These are phyloP conservation scores for Chaetodon trifasciatus DNA, from an alignment of 2,797 vertebrate genomes.

Conservation along the genomic window DNA sequence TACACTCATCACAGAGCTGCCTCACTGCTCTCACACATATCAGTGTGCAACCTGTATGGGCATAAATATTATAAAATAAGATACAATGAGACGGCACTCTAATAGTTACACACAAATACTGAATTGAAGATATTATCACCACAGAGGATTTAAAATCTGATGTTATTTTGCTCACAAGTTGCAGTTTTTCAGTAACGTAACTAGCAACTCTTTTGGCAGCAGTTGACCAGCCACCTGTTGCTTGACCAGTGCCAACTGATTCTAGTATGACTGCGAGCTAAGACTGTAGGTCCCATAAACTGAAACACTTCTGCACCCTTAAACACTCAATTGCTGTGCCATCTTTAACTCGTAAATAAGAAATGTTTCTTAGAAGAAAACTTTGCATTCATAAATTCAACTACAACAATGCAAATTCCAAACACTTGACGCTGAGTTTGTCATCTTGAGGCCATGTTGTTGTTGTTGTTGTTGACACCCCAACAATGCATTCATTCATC, in stretches of 20 bases:
- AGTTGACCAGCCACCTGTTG: constrained; percentile 58
- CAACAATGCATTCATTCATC: background rate
- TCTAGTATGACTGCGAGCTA: constrained; percentile 43
- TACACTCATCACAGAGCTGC: background rate
- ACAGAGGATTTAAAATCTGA: background rate
- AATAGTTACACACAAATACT: background rate
- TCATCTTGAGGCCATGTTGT: background rate
- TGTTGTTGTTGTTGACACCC: background rate
- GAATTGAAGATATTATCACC: background rate
- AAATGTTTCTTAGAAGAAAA: background rate
- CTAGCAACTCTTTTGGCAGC: constrained; percentile 46
- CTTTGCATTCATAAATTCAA: background rate
- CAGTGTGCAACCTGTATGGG: background rate
- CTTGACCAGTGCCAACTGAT: constrained; percentile 55
- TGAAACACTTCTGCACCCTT: constrained; percentile 17
- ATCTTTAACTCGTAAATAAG: background rate
- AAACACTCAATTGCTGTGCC: background rate
- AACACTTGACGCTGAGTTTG: background rate
- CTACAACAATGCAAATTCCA: background rate
- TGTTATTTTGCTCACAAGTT: constrained; percentile 25
- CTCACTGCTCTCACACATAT: background rate
- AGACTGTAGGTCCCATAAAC: constrained; percentile 29
- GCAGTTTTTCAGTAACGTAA: constrained; percentile 51
- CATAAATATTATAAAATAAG: constrained; percentile 1
- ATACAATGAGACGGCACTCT: background rate